A percentile compares a stretch with the other conserved stretches of the same genome.
These are phyloP conservation scores for Arctocebus calabarensis DNA, from an alignment of 2,797 vertebrate species.

Conservation along the genomic window DNA sequence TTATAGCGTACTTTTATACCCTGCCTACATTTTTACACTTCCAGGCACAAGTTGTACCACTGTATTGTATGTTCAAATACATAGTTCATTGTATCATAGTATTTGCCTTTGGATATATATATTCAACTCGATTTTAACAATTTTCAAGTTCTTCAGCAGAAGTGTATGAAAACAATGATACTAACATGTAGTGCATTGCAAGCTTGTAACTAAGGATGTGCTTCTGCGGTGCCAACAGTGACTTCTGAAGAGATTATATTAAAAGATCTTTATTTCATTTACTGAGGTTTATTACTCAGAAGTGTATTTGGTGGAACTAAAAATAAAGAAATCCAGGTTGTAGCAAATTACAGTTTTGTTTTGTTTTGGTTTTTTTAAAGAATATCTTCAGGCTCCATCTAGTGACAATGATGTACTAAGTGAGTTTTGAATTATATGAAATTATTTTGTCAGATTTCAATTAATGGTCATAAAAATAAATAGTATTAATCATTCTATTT, in stretches of 20 bases:
- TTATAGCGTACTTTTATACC: slow-evolving; percentile 61
- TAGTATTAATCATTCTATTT: slow-evolving; percentile 7
- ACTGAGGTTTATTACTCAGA: neutral
- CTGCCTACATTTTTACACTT: slow-evolving; percentile 56
- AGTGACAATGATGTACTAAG: slow-evolving; percentile 1
- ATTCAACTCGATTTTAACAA: neutral
- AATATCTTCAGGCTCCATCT: slow-evolving; percentile 22
- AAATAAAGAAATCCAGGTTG: slow-evolving; percentile 21
- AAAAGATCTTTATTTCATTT: slow-evolving; percentile 12
- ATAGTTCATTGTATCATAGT: neutral
- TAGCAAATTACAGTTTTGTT: neutral
- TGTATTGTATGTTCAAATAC: slow-evolving; percentile 14
- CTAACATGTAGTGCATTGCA: neutral
- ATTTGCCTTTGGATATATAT: slow-evolving; percentile 22
- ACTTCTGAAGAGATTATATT: neutral
- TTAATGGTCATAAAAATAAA: slow-evolving; percentile 34
- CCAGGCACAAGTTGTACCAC: neutral
- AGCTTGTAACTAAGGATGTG: neutral
- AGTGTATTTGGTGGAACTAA: neutral
- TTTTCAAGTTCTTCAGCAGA: slow-evolving; percentile 63
- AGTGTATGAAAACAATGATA: slow-evolving; percentile 46
- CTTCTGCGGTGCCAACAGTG: slow-evolving; percentile 67
- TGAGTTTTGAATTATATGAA: slow-evolving; percentile 65
- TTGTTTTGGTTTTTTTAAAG: neutral
- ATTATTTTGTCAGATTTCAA: slow-evolving; percentile 54